Evolutionary conservation across 2,797 vertebrate genomes (phyloP).

Genomic region (Liparis tanakae): DNA sequence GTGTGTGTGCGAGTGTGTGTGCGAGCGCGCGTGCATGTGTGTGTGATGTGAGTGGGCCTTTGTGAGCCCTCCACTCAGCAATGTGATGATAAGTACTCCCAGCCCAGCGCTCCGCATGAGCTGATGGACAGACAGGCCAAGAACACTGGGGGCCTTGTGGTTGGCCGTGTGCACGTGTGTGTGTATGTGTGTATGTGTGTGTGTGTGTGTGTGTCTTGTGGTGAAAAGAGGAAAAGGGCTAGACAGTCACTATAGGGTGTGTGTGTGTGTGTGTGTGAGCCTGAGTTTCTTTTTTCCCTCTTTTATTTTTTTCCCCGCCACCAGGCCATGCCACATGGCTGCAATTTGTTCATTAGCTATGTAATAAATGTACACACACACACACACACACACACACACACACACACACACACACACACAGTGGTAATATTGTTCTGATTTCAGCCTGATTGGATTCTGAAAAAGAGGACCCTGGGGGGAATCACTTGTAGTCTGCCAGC

Average conservation of each 20-base stretch:
- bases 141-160: constrained; percentile 85
- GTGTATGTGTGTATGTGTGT: constrained; percentile 41
- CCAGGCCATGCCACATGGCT: constrained; percentile 83
- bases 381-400: constrained; percentile 81
- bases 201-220: constrained; percentile 50
- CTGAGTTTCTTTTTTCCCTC: constrained; percentile 12
- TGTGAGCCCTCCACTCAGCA: constrained; percentile 79
- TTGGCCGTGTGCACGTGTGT: constrained; percentile 38
- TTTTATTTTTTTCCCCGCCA: constrained; percentile 52
- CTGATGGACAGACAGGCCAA: constrained; percentile 79
- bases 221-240: constrained; percentile 48
- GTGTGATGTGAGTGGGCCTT: constrained; percentile 66
- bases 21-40: constrained; percentile 31
- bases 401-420: constrained; percentile 81
- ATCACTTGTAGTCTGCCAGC: constrained; percentile 77
- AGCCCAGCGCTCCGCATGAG: constrained; percentile 76
- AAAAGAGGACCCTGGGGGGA: constrained; percentile 76
- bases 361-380: constrained; percentile 84
- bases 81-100: constrained; percentile 85
- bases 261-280: constrained; percentile 36
- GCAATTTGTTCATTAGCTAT: constrained; percentile 87
- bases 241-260: constrained; percentile 50
- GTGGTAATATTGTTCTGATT: constrained; percentile 82
- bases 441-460: constrained; percentile 80
- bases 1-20: constrained; percentile 36